Conservation (phyloP, 2,888 invertebrate species). For the Hypercompe scribonia region DNA sequence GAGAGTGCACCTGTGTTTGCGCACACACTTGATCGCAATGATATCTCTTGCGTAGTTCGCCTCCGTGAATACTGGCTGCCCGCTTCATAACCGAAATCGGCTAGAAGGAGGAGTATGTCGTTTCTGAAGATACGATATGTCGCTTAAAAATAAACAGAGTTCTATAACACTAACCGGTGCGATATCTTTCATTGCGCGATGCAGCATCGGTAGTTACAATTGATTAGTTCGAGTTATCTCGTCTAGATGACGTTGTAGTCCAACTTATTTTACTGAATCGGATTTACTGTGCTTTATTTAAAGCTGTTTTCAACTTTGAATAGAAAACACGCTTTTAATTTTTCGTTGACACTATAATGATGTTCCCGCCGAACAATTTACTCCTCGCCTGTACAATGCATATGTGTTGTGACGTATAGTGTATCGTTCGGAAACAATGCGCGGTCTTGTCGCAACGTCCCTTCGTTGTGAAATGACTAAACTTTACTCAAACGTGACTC, state of each 20-base stretch:
- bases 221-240: not conserved
- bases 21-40: too few relatives aligned
- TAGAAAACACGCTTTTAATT: not conserved
- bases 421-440: constrained; percentile 42
- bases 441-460: constrained; percentile 44
- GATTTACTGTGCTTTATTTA: too few relatives aligned
- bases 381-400: constrained; percentile 17
- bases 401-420: constrained; percentile 18
- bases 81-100: too few relatives aligned
- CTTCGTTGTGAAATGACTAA: constrained; percentile 41
- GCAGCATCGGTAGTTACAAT: not conserved
- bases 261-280: not conserved
- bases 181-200: not conserved
- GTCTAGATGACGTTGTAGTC: not conserved
- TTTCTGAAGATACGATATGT: too few relatives aligned
- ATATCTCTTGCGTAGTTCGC: too few relatives aligned
- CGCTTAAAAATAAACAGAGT: too few relatives aligned
- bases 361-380: constrained; percentile 4
- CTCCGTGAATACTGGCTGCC: too few relatives aligned
- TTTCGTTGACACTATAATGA: not conserved
- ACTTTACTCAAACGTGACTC: constrained; percentile 52
- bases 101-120: too few relatives aligned
- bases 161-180: not conserved
- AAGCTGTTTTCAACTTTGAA: not conserved
- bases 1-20: too few relatives aligned